Percentiles rank a stretch among this genome's conserved stretches.
These are phyloP conservation scores for Pachymerium ferrugineum DNA, from an alignment of 2,888 invertebrate genomes.

Conservation along the genomic window DNA sequence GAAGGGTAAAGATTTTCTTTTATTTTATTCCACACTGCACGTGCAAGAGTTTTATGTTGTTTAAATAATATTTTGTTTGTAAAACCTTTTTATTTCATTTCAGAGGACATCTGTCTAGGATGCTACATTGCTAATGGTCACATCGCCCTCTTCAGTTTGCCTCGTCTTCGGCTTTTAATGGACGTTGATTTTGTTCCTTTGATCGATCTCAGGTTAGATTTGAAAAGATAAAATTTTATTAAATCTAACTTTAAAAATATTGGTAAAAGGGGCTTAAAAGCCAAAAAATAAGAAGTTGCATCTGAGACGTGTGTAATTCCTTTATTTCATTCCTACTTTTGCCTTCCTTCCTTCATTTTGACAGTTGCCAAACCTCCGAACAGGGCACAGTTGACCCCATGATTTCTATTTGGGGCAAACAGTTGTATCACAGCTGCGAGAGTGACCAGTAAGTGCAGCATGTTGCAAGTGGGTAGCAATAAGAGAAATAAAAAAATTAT, in stretches of 20 bases:
- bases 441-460: conserved; percentile 81
- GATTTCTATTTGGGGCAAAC: conserved; percentile 97
- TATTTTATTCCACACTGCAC: too few relatives aligned
- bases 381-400: conserved; percentile 97
- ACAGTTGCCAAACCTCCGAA: conserved; percentile 37
- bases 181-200: conserved; percentile 92
- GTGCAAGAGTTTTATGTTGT: too few relatives aligned
- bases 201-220: conserved; percentile 76
- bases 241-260: background rate
- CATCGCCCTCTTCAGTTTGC: conserved; percentile 87
- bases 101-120: conserved; percentile 90
- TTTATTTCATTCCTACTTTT: conserved; percentile 43
- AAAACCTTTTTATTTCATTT: conserved; percentile 42
- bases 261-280: background rate
- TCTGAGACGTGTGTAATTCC: conserved; percentile 26
- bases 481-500: background rate
- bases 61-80: background rate
- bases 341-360: conserved; percentile 34
- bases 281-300: background rate
- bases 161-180: conserved; percentile 85
- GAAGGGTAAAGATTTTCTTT: conserved; percentile 60
- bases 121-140: conserved; percentile 93
- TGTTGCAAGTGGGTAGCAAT: conserved; percentile 33
- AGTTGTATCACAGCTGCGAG: conserved; percentile 96
- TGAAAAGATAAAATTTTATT: background rate